Percentiles rank a stretch among this genome's conserved stretches.
Conservation (phyloP, 2,797 vertebrate species). For the Lophotriccus pileatus region DNA sequence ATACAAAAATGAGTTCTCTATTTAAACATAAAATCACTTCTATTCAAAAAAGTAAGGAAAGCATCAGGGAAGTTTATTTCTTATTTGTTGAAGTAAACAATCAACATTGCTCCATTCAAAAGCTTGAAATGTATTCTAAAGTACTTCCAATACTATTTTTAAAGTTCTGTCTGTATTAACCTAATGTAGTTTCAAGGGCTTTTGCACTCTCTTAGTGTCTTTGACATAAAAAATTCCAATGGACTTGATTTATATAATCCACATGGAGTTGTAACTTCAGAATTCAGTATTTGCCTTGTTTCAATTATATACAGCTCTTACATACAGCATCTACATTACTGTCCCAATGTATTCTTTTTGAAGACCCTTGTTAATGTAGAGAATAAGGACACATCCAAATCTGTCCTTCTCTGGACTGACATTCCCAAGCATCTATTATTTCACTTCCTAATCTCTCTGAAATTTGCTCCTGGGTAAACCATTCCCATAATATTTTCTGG, state of each 20-base stretch:
- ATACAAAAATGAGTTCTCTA: no score
- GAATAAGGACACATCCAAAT: background rate
- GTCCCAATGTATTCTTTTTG: background rate
- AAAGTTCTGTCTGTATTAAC: background rate
- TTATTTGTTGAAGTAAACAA: background rate
- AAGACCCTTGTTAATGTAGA: background rate
- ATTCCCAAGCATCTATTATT: background rate
- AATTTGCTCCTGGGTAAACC: background rate
- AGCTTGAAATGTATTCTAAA: background rate
- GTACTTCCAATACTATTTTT: background rate
- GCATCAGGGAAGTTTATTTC: background rate
- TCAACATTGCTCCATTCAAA: background rate
- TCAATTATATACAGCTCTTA: background rate
- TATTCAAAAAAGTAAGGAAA: background rate
- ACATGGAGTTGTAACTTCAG: background rate
- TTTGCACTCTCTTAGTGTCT: background rate
- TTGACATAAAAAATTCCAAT: background rate
- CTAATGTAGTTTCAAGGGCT: background rate
- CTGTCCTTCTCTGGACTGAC: background rate
- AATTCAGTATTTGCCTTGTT: background rate
- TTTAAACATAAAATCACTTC: background rate
- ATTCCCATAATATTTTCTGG: background rate
- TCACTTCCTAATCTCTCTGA: background rate
- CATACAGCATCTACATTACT: background rate
- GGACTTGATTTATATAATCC: background rate